Base-by-base conservation (phyloP, 2,888 invertebrate genomes). In the Choristoneura rosaceana region DNA sequence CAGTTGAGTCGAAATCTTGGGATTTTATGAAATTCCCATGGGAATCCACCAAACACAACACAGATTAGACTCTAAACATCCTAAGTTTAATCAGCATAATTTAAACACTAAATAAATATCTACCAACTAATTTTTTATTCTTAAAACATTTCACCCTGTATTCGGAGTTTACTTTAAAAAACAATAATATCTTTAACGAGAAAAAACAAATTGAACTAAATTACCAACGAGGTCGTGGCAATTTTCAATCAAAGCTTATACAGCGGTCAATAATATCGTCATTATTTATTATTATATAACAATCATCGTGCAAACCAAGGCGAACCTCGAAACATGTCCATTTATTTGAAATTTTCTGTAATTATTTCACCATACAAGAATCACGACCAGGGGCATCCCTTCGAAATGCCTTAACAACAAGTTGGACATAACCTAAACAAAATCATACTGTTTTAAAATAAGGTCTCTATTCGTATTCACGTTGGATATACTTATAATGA, bases 321-420 rank as follows among this genome's bases (percentile, higher is more conserved):
- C 76, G 76, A 70, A 69, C 58, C 70, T 64, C 70, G 0, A 14
- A 67, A 55, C 64, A 52, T n/a, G 41, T 41, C 63, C 79, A 83
- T 83, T 83, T 84, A 84, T 85, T 84, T 82, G 74, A 82, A 80
- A 80, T 82, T 84, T 85, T 82, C 83, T 80, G 78, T 84, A 80
- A 87, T 87, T 85, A 87, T 85, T 83, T 84, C 80, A 81, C 80
- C 81, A 84, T 86, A 82, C 80, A 73, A 75, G 77, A 77, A 77
- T 79, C 79, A 78, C 80, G 79, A 76, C 67, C 74, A 52, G 43
- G 4, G 5, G 4, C 3, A 15, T 3, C 63, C 45, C 25, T 38
- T 63, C 41, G 12, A 74, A 76, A 77, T 15, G 67, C 17, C 68
- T 7, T 52, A 77, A 75, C 25, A 41, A 12, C 41, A 5, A 43